Evolutionary conservation across 2,113 vertebrate genomes (phyloP).

Genomic region (Fulica atra): DNA sequence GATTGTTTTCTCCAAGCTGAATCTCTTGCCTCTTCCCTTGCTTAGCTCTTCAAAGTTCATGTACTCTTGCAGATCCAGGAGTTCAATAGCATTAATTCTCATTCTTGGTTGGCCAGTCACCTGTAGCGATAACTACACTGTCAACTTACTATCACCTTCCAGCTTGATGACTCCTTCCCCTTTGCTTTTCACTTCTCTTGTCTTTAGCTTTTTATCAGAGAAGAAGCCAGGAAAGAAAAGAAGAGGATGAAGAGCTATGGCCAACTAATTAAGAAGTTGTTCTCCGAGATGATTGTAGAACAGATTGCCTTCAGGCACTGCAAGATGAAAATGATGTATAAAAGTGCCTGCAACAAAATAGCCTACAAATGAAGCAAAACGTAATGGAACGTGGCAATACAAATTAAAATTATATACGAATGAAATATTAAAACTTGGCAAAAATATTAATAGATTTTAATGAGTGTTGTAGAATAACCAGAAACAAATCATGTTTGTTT

Average conservation of each 20-base stretch:
- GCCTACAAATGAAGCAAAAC: neutral
- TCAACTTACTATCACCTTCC: neutral
- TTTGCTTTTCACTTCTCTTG: neutral
- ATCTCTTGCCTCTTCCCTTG: neutral
- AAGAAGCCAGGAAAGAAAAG: neutral
- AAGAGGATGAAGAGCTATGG: neutral
- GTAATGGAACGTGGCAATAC: neutral
- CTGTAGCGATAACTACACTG: neutral
- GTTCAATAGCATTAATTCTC: neutral
- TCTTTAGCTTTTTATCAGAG: neutral
- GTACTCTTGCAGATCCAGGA: neutral
- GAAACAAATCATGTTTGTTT: neutral
- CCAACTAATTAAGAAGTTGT: constrained; percentile 25
- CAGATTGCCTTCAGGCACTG: neutral
- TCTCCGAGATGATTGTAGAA: neutral
- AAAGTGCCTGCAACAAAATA: neutral
- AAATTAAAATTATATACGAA: neutral
- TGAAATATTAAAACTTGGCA: neutral
- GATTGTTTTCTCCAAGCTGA: neutral
- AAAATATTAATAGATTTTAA: neutral
- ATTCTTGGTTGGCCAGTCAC: neutral
- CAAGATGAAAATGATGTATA: neutral
- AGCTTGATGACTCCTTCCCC: neutral
- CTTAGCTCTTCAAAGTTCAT: neutral
- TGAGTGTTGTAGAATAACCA: neutral